Evolutionary conservation across 1,140 invertebrate species (phyloP), one percentile per base, ranked within the genome.

Genomic region (Phortica variegata): DNA sequence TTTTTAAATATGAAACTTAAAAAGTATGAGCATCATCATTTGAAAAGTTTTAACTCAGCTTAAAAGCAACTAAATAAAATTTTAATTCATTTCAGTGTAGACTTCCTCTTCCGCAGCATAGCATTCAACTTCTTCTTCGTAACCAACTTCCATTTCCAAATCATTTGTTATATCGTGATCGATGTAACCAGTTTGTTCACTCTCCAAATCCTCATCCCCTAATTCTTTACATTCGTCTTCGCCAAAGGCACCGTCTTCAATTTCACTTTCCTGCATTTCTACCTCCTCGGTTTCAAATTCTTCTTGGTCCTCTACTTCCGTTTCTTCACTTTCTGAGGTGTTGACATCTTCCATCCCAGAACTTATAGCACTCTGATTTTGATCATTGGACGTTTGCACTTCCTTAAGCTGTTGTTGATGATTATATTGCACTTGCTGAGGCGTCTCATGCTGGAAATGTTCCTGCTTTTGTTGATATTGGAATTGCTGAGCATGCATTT

Each of bases 41-140:
- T n/a, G n/a, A n/a, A n/a, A n/a, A n/a, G n/a, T n/a, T n/a, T n/a
- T n/a, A n/a, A n/a, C n/a, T n/a, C 23, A 26, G 23, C 10, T 26
- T 26, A 26, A 26, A 26, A 26, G n/a, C 6, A 34, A 34, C 6
- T 34, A 34, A 34, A 4, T 8, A 6, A 8, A 15, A n/a, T n/a
- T 34, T 15, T 34, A 34, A 34, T 9, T 15, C 6, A 4, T 43
- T 29, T 65, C 55, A 6, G 60, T 66, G 42, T 61, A 69, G 21
- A 73, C 61, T 48, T 73, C 69, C 39, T 73, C 70, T 26, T 73
- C 70, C 40, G 59, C 71, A 12, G 56, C 53, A 31, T 42, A 62
- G 26, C 60, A 55, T 20, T 51, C 58, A 8, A 69, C 65, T 26
- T 69, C 65, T 47, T 68, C 65, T 41, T 69, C 61, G 41, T 58